Evolutionary conservation across 1,140 invertebrate genomes (phyloP).

Genomic region (fruit fly (Drosophila melanogaster)): DNA sequence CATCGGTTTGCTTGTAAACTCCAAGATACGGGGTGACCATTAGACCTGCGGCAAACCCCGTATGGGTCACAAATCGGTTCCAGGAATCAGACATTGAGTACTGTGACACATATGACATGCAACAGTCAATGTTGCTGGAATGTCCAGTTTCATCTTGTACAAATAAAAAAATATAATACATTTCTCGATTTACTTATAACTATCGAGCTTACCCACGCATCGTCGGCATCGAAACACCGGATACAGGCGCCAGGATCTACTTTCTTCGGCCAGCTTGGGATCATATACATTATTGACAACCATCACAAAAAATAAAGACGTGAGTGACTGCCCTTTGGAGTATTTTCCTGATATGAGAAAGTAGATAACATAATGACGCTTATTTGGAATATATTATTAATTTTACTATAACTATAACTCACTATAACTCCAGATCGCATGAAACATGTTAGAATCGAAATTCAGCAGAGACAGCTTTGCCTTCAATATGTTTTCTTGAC

Average conservation of each 20-base stretch:
- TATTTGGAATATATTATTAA: neutral
- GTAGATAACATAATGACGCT: neutral
- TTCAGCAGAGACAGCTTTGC: neutral
- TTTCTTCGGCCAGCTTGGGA: conserved; percentile 2
- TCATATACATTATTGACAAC: conserved; percentile 5
- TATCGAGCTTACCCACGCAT: neutral
- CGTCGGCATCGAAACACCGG: conserved; percentile 23
- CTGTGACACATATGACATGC: conserved; percentile 16
- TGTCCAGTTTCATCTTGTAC: neutral
- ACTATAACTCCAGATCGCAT: conserved; percentile 5
- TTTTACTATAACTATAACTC: neutral
- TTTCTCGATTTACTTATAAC: neutral
- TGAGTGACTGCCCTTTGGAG: conserved; percentile 14
- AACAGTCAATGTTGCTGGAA: conserved; percentile 11
- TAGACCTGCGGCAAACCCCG: conserved; percentile 1
- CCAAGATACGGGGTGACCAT: conserved; percentile 15
- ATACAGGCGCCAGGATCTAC: conserved; percentile 9
- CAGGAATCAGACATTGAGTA: neutral
- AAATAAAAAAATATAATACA: neutral
- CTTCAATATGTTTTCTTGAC: neutral
- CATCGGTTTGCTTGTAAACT: conserved; percentile 27
- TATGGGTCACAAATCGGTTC: neutral
- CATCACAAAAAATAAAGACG: conserved; percentile 25
- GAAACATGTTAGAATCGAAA: neutral
- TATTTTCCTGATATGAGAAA: neutral